phyloP scores from a whole-genome alignment of 2,888 invertebrate species.

The Ypsolopha sequella region DNA sequence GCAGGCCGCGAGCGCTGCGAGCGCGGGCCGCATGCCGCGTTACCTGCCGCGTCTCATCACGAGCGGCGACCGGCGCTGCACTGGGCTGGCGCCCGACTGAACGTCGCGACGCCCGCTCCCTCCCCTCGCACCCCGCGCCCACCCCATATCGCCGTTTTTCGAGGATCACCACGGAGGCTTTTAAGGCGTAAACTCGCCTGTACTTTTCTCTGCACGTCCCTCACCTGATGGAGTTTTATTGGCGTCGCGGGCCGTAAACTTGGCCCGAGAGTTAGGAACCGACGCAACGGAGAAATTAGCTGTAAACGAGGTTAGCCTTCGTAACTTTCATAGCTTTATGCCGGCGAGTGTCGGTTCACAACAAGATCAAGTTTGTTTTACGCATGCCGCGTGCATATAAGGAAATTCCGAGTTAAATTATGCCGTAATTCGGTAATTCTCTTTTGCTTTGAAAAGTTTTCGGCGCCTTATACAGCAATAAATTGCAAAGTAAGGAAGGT shows the following conservation, averaged over 20 bases:
- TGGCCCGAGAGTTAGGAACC: slow-evolving; percentile 15
- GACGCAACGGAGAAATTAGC: background rate
- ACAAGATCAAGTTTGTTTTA: too few relatives aligned
- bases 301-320: too few relatives aligned
- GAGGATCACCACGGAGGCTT: slow-evolving; percentile 10
- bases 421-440: too few relatives aligned
- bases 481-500: too few relatives aligned
- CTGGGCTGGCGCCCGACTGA: slow-evolving; percentile 66
- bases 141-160: slow-evolving; percentile 12
- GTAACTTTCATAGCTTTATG: too few relatives aligned
- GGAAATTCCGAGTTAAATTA: too few relatives aligned
- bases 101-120: slow-evolving; percentile 34
- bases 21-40: slow-evolving; percentile 65
- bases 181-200: slow-evolving; percentile 13
- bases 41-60: slow-evolving; percentile 41
- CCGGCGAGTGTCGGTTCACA: too few relatives aligned
- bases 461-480: too few relatives aligned
- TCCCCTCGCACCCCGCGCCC: slow-evolving; percentile 23
- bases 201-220: slow-evolving; percentile 12
- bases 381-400: too few relatives aligned
- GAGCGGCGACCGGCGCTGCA: slow-evolving; percentile 56
- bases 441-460: too few relatives aligned
- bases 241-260: slow-evolving; percentile 39
- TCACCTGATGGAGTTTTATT: slow-evolving; percentile 47
- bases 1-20: slow-evolving; percentile 61